Base-by-base conservation (phyloP, 2,797 vertebrate genomes). In the Dendrocincla fuliginosa region DNA sequence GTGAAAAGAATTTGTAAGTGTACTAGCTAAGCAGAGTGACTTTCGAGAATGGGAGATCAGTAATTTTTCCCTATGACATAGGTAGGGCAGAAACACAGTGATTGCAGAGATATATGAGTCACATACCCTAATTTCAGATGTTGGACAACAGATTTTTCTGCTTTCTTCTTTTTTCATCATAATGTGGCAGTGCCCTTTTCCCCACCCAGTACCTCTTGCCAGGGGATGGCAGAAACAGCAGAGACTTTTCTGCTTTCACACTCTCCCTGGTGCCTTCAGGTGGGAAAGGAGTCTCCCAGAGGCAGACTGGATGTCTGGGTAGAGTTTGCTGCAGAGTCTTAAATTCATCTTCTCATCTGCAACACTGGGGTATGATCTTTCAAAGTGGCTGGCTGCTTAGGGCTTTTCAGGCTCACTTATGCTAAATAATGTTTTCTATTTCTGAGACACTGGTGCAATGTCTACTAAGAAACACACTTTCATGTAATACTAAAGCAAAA, bases 341-440 rank as follows among this genome's bases (percentile, higher is more conserved):
- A 75, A 69, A 84, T 90, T 84, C 5, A 37, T 49, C 19, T 84
- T 92, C 78, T 78, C 7, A 10, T 53, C 41, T 95, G 39, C 55
- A 81, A 2, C 50, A 39, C 15, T 35, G 37, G 56, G 8, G 6
- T 65, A 7, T 82, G 52, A 79, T 60, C 60, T 91, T 67, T 60
- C 3, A 2, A 73, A 70, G 28, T 25, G 13, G 37, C 67, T 32
- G 50, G 25, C 76, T 88, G 47, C 30, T 37, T 30, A 50, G 69
- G 57, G 52, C 24, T 82, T 84, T 79, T 68, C 64, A 56, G 30
- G 24, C 57, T 93, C 11, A n/a, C 10, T 84, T 89, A 55, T 13
- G 28, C 37, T 81, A 75, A 84, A 64, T 77, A 70, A 52, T 64
- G 18, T 71, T 93, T 92, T 84, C 69, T 76, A 1, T 93, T 93